These are phyloP conservation scores for Enteromius radiatus DNA, from an alignment of 2,797 vertebrate species.

Conservation along the genomic window DNA sequence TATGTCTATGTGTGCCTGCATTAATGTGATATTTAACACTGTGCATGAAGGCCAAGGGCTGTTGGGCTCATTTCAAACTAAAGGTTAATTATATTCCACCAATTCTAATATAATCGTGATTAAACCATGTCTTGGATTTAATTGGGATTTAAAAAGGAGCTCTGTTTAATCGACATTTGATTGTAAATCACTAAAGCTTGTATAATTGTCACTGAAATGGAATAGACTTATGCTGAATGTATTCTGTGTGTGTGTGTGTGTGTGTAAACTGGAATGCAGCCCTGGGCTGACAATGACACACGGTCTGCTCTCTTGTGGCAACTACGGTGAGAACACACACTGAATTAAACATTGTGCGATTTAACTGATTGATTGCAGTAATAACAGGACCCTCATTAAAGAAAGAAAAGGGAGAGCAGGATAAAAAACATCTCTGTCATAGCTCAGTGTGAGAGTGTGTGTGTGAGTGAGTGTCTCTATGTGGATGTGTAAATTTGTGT, in stretches of 20 bases:
- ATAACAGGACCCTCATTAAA: slow-evolving; percentile 99
- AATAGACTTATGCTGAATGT: slow-evolving; percentile 40
- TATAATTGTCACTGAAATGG: slow-evolving; percentile 53
- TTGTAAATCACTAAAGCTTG: slow-evolving; percentile 53
- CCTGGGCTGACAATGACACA: slow-evolving; percentile 94
- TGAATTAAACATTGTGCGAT: slow-evolving; percentile 99
- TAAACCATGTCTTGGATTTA: slow-evolving; percentile 49
- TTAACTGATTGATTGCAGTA: slow-evolving; percentile 99
- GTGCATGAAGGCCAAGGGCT: slow-evolving; percentile 28
- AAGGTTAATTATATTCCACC: slow-evolving; percentile 65
- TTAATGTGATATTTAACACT: slow-evolving; percentile 5
- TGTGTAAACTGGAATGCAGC: slow-evolving; percentile 58
- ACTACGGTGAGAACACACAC: slow-evolving; percentile 95
- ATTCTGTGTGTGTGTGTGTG: slow-evolving; percentile 18
- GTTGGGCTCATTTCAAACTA: slow-evolving; percentile 43
- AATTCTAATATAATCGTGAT: slow-evolving; percentile 54
- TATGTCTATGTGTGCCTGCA: slow-evolving; percentile 44
- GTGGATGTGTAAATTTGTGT: slow-evolving; percentile 52
- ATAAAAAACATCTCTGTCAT: slow-evolving; percentile 75
- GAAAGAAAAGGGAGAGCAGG: slow-evolving; percentile 82
- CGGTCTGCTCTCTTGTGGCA: slow-evolving; percentile 93
- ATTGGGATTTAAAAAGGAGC: slow-evolving; percentile 46
- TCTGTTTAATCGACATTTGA: slow-evolving; percentile 43
- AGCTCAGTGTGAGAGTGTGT: slow-evolving; percentile 61
- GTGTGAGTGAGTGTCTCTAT: slow-evolving; percentile 40